Conservation (phyloP, 1,140 invertebrate genomes). For the Pseudachorutes palmiensis region DNA sequence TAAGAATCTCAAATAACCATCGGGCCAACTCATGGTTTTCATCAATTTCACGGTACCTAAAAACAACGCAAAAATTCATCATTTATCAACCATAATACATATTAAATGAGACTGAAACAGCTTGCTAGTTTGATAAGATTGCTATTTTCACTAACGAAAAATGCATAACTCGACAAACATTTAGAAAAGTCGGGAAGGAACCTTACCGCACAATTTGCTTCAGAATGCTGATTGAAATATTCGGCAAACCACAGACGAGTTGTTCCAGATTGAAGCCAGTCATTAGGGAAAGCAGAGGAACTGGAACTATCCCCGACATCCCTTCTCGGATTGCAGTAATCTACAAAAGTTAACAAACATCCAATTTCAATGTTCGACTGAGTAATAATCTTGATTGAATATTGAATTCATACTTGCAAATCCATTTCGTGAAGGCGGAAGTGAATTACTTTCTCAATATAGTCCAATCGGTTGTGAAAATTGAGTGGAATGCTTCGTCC, state of each 20-base stretch:
- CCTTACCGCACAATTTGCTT: conserved; percentile 56
- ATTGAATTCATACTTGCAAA: conserved; percentile 45
- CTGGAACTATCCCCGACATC: conserved; percentile 58
- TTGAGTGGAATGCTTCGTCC: conserved; percentile 53
- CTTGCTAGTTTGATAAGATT: too few relatives aligned
- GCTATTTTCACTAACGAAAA: too few relatives aligned
- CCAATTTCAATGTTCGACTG: too few relatives aligned
- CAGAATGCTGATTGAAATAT: conserved; percentile 54
- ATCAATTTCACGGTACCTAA: conserved; percentile 56
- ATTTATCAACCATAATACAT: too few relatives aligned
- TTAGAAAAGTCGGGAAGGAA: too few relatives aligned
- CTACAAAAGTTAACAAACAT: conserved; percentile 41
- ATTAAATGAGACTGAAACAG: too few relatives aligned
- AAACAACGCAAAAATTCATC: too few relatives aligned
- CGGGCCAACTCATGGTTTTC: conserved; percentile 53
- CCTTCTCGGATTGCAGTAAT: conserved; percentile 55
- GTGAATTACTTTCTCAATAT: conserved; percentile 54
- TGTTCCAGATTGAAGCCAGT: conserved; percentile 56
- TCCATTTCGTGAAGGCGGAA: conserved; percentile 59
- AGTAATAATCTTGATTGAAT: too few relatives aligned
- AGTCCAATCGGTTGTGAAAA: conserved; percentile 54
- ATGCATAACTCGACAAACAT: too few relatives aligned
- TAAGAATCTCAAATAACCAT: conserved; percentile 59
- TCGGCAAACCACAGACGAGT: conserved; percentile 57
- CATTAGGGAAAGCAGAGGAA: conserved; percentile 55